Conservation (phyloP, 2,797 vertebrate genomes). For the Crypturellus tataupa region DNA sequence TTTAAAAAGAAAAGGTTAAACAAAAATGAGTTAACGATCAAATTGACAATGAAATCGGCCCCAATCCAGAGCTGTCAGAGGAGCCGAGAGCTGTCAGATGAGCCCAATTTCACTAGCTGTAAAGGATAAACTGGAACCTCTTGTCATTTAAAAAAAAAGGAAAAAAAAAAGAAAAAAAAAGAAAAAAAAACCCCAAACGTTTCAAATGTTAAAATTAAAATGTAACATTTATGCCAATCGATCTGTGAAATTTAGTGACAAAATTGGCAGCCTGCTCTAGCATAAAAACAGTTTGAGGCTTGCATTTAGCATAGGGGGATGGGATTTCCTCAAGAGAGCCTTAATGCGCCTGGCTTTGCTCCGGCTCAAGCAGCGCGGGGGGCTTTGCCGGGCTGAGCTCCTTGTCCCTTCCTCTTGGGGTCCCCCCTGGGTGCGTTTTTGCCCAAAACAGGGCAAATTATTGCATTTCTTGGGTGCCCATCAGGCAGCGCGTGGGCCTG, state of each 20-base stretch:
- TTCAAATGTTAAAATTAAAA: slow-evolving; percentile 88
- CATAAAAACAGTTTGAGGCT: slow-evolving; percentile 80
- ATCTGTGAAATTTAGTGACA: slow-evolving; percentile 88
- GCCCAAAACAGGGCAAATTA: rapidly evolving
- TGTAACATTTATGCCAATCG: slow-evolving; percentile 86
- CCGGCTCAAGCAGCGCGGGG: neutral
- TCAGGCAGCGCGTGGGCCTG: rapidly evolving
- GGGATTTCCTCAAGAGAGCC: slow-evolving; percentile 72
- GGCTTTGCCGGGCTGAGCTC: neutral
- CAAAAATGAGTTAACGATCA: slow-evolving; percentile 73
- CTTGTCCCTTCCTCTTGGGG: neutral
- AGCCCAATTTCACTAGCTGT: slow-evolving; percentile 68
- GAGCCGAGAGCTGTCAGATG: slow-evolving; percentile 78
- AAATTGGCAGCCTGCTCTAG: slow-evolving; percentile 83
- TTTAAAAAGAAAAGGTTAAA: slow-evolving; percentile 70
- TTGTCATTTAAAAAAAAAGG: slow-evolving; percentile 73
- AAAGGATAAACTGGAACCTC: slow-evolving; percentile 84
- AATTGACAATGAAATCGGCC: slow-evolving; percentile 77
- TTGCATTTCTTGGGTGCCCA: neutral
- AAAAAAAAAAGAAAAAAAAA: neutral
- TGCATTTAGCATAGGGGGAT: slow-evolving; percentile 62
- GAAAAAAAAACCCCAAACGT: slow-evolving; percentile 74
- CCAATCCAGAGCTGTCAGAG: slow-evolving; percentile 77
- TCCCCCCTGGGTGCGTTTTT: rapidly evolving
- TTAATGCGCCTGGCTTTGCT: slow-evolving; percentile 15